phyloP scores from a whole-genome alignment of 2,113 vertebrate genomes.

The Ciconia maguari region DNA sequence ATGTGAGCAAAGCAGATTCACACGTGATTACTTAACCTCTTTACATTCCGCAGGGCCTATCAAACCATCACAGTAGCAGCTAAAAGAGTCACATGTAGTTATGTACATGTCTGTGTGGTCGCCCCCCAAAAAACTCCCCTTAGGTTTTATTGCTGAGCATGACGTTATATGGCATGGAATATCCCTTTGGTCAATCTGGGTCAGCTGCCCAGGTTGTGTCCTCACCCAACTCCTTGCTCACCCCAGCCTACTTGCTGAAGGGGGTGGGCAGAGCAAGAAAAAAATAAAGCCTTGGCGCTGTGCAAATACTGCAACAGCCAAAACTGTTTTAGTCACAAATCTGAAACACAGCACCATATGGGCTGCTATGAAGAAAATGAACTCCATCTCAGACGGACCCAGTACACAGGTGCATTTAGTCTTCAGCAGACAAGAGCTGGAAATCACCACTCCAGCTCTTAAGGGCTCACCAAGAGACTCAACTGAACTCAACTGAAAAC shows the following conservation, averaged over 20 bases:
- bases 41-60: neutral
- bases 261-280: neutral
- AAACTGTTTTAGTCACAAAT: neutral
- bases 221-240: neutral
- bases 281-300: neutral
- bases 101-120: accelerated
- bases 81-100: accelerated
- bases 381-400: neutral
- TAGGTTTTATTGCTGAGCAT: neutral
- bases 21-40: neutral
- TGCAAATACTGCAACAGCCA: neutral
- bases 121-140: neutral
- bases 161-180: accelerated
- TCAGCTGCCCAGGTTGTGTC: neutral
- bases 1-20: neutral
- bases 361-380: neutral
- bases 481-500: neutral
- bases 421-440: neutral
- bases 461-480: neutral
- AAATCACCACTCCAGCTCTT: neutral
- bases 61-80: neutral
- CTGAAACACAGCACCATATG: neutral
- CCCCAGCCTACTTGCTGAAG: accelerated
- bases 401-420: neutral
- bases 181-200: neutral